Conservation (phyloP, 2,888 invertebrate species). For the Odontomyia ornata region DNA sequence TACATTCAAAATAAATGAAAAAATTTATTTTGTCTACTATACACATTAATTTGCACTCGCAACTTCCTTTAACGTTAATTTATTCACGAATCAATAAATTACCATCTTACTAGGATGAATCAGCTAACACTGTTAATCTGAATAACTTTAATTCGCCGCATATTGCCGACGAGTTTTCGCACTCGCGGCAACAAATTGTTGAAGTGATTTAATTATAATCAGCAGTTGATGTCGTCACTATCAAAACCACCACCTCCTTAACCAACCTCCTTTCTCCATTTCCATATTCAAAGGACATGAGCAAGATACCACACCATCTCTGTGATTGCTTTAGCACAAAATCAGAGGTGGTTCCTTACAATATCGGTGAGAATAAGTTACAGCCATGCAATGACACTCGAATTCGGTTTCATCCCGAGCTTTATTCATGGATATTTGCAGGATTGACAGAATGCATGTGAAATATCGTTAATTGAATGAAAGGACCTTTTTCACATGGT, state of each 20-base stretch:
- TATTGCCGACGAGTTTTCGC: not conserved
- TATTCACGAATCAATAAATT: no score
- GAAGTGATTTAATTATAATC: conserved; percentile 14
- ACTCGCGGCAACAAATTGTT: not conserved
- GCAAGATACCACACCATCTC: not conserved
- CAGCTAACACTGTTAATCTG: no score
- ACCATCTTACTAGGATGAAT: no score
- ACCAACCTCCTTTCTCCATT: not conserved
- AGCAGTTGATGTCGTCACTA: not conserved
- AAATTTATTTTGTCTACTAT: no score
- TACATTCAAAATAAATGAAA: no score
- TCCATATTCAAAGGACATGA: not conserved
- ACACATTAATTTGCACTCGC: no score
- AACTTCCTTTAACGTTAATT: no score
- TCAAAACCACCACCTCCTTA: not conserved
- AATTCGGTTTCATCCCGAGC: not conserved
- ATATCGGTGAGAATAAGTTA: not conserved
- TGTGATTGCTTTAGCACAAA: not conserved
- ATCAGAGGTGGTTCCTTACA: not conserved
- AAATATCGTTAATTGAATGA: not conserved
- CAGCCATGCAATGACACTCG: not conserved
- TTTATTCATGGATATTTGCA: not conserved
- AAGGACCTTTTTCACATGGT: not conserved
- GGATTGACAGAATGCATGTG: not conserved
- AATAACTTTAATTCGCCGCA: not conserved